Percentiles rank a stretch among this genome's conserved stretches.
Evolutionary conservation across 2,888 invertebrate genomes (phyloP).

Genomic region (Drosophila leonis): DNA sequence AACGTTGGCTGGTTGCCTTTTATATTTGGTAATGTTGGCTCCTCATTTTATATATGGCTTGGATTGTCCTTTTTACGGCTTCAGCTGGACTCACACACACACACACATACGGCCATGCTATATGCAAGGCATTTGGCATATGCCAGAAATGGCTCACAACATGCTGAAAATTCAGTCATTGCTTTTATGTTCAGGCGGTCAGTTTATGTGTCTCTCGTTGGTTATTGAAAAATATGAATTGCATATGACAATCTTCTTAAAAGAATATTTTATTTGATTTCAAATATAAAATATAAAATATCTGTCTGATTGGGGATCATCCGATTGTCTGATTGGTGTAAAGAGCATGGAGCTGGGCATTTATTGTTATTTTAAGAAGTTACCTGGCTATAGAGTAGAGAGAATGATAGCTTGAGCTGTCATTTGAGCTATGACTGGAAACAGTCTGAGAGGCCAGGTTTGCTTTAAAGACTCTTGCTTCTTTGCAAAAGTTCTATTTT

Average conservation of each 20-base stretch:
- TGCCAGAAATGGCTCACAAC: constrained; percentile 51
- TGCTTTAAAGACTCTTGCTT: background rate
- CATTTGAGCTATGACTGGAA: background rate
- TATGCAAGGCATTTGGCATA: constrained; percentile 57
- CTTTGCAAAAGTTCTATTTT: no score
- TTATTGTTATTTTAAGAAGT: background rate
- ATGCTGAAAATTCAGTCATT: constrained; percentile 49
- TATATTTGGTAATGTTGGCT: constrained; percentile 53
- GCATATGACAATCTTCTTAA: constrained; percentile 4
- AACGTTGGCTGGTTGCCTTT: constrained; percentile 56
- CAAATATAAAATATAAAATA: no score
- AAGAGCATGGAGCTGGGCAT: background rate
- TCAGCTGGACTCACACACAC: constrained; percentile 16
- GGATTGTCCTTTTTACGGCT: constrained; percentile 56
- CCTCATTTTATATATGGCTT: constrained; percentile 43
- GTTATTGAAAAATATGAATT: constrained; percentile 21
- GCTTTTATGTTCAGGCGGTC: constrained; percentile 48
- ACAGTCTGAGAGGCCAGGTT: background rate
- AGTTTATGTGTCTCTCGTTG: constrained; percentile 41
- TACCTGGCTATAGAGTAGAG: background rate
- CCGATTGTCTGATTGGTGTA: background rate
- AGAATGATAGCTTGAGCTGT: background rate
- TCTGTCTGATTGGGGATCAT: background rate
- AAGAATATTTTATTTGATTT: background rate
- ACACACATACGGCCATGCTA: background rate